A percentile compares a stretch with the other conserved stretches of the same genome.
phyloP scores from a whole-genome alignment of 2,797 vertebrate genomes.

The Leucoraja ocellata region DNA sequence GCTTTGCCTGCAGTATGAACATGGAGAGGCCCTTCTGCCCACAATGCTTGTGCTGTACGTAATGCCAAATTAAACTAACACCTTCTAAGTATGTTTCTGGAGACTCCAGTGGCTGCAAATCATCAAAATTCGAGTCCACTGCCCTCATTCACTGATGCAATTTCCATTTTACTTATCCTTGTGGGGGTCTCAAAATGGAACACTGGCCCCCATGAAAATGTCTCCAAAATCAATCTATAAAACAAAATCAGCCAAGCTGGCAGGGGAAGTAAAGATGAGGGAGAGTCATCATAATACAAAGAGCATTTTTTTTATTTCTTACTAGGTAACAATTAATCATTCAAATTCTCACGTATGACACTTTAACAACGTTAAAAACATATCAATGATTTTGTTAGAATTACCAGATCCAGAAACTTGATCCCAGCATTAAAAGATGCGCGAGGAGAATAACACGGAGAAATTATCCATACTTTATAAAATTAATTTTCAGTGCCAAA shows the following conservation, averaged over 20 bases:
- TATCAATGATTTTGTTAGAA: not conserved
- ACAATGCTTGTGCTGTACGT: no score
- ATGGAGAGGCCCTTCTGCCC: no score
- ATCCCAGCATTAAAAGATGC: not conserved
- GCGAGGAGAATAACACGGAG: no score
- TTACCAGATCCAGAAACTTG: not conserved
- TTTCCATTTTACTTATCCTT: not conserved
- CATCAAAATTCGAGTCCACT: no score
- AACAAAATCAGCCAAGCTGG: not conserved
- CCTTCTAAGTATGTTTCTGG: not conserved
- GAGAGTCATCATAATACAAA: not conserved
- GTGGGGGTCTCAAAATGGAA: not conserved
- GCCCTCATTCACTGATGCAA: not conserved
- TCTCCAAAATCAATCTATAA: not conserved
- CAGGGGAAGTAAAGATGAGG: not conserved
- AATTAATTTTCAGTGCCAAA: not conserved
- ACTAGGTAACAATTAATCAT: conserved; percentile 4
- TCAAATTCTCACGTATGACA: not conserved
- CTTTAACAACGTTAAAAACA: not conserved
- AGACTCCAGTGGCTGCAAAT: not conserved
- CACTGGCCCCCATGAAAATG: not conserved
- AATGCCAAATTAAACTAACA: no score
- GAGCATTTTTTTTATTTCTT: not conserved
- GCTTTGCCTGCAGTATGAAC: not conserved
- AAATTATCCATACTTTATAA: not conserved